A percentile compares a stretch with the other conserved stretches of the same genome.
These are phyloP conservation scores for Cydia pomonella DNA, from an alignment of 1,140 invertebrate genomes.

Conservation along the genomic window DNA sequence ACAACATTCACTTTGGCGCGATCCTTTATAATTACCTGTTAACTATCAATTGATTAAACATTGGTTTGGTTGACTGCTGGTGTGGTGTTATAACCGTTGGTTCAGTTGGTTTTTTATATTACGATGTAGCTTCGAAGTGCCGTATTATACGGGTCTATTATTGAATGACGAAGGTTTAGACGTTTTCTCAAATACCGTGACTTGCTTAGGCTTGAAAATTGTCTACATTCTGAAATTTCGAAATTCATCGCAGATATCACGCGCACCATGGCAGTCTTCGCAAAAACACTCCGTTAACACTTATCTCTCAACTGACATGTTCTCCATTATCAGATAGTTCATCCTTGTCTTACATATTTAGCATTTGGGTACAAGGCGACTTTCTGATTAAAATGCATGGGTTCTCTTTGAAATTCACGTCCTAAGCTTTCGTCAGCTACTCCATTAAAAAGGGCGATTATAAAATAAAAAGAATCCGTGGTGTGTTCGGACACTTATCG, in stretches of 20 bases:
- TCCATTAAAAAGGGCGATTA: conserved; percentile 17
- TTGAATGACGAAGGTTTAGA: too few species aligned
- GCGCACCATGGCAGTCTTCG: too few species aligned
- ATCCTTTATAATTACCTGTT: conserved; percentile 54
- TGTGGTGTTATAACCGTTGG: background rate
- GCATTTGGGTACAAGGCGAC: background rate
- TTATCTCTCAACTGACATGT: conserved; percentile 8
- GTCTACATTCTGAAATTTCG: too few species aligned
- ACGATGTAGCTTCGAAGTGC: background rate
- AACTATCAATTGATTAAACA: conserved; percentile 37
- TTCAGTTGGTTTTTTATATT: background rate
- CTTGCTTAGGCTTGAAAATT: too few species aligned
- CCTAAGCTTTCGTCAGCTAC: conserved; percentile 3
- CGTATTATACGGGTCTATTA: background rate
- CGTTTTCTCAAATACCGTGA: too few species aligned
- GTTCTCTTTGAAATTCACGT: background rate
- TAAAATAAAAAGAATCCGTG: conserved; percentile 12
- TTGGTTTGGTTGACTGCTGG: background rate
- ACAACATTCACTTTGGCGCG: conserved; percentile 60
- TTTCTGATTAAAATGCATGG: conserved; percentile 1
- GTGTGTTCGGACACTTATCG: conserved; percentile 18
- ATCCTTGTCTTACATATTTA: conserved; percentile 1
- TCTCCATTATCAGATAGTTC: background rate
- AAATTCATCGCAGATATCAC: too few species aligned
- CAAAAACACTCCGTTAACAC: background rate